phyloP scores from a whole-genome alignment of 92 coral and sea anemone species.

The Desmophyllum pertusum region DNA sequence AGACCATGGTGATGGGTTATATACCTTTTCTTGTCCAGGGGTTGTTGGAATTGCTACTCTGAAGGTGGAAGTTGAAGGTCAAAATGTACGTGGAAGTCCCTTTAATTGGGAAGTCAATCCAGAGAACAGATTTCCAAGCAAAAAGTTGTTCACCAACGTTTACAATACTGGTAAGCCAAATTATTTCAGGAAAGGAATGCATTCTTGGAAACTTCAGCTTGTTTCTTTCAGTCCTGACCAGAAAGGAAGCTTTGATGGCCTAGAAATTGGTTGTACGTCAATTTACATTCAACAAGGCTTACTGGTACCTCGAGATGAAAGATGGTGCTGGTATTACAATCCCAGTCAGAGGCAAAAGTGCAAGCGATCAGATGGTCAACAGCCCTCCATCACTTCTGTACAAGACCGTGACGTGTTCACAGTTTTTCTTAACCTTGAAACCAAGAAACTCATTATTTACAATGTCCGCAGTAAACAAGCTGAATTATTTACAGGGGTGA shows the following conservation, averaged over 20 bases:
- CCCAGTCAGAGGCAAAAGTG: no score
- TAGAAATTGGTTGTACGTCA: slow-evolving; percentile 20
- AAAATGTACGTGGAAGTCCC: slow-evolving; percentile 58
- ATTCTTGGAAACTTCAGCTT: slow-evolving; percentile 23
- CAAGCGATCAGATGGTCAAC: neutral
- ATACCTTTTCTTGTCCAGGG: slow-evolving; percentile 41
- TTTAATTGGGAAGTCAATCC: slow-evolving; percentile 53
- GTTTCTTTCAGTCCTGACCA: neutral
- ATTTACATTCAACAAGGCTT: neutral
- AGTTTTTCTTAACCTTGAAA: slow-evolving; percentile 17
- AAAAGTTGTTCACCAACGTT: neutral
- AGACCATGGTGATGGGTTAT: slow-evolving; percentile 54
- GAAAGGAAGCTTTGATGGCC: neutral
- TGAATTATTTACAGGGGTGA: neutral
- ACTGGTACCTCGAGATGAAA: neutral
- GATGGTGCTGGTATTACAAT: neutral
- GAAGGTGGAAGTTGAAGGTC: slow-evolving; percentile 39
- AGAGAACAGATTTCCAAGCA: neutral
- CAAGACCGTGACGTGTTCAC: slow-evolving; percentile 4
- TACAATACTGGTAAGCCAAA: no score
- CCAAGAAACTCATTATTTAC: neutral
- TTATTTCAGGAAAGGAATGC: slow-evolving; percentile 1
- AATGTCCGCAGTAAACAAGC: slow-evolving; percentile 12
- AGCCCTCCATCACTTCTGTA: neutral
- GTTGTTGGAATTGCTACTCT: slow-evolving; percentile 29